Evolutionary conservation across 1,140 invertebrate genomes (phyloP).

Genomic region (Trichomalopsis sarcophagae): DNA sequence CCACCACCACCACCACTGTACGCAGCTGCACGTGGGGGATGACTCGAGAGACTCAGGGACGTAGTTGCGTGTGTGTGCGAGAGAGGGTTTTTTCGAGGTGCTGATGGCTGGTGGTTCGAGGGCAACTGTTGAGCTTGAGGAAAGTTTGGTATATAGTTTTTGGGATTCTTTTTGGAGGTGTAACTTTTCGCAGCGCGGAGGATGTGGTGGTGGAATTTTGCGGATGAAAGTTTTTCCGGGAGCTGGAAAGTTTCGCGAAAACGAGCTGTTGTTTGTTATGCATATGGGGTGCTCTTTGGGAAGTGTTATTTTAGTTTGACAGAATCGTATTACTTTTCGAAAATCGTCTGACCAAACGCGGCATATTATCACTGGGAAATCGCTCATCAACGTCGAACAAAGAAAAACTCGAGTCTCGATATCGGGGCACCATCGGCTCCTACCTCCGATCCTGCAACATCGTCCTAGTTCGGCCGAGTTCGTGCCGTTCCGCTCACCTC

Average conservation of each 20-base stretch:
- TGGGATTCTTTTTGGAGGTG: background rate
- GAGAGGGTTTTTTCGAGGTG: background rate
- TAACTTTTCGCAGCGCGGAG: too few relatives aligned
- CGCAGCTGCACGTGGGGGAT: conserved; percentile 61
- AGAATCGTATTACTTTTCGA: too few relatives aligned
- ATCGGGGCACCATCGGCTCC: background rate
- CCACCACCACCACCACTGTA: conserved; percentile 43
- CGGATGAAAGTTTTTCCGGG: too few relatives aligned
- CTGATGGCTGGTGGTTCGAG: background rate
- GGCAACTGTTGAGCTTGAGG: conserved; percentile 28
- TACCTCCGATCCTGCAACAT: conserved; percentile 3
- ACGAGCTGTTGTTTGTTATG: too few relatives aligned
- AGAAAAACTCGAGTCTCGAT: too few relatives aligned
- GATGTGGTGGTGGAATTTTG: too few relatives aligned
- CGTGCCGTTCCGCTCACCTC: conserved; percentile 21
- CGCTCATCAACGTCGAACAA: too few relatives aligned
- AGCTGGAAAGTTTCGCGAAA: background rate
- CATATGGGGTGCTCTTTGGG: too few relatives aligned
- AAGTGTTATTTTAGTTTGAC: background rate
- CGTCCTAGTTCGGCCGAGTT: background rate
- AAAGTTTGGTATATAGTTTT: background rate
- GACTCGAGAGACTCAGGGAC: conserved; percentile 48
- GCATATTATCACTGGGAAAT: too few relatives aligned
- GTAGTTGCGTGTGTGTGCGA: conserved; percentile 18
- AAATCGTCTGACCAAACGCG: too few relatives aligned